Conservation (phyloP, 2,113 vertebrate species). For the Sardina pilchardus region DNA sequence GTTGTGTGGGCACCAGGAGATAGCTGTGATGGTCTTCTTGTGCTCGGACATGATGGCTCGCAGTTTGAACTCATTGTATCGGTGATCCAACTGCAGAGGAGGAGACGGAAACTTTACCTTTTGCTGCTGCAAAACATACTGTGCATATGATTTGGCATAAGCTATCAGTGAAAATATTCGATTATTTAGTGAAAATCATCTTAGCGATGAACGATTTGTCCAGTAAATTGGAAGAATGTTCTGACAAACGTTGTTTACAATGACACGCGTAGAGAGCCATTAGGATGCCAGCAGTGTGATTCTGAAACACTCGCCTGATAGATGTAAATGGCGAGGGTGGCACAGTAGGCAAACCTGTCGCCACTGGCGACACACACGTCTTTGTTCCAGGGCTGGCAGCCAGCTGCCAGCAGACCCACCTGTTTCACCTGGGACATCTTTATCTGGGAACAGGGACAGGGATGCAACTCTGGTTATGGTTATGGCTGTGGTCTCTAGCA, state of each 20-base stretch:
- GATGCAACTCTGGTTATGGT: too few species aligned
- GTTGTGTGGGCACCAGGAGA: conserved; percentile 95
- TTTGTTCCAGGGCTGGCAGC: conserved; percentile 98
- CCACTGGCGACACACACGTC: conserved; percentile 92
- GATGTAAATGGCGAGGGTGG: conserved; percentile 93
- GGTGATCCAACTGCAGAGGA: conserved; percentile 83
- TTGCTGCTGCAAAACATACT: background rate
- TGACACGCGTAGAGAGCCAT: background rate
- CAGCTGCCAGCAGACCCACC: conserved; percentile 91
- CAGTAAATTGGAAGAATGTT: too few species aligned
- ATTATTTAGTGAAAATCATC: background rate
- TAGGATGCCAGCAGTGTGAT: background rate
- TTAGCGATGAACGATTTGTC: too few species aligned
- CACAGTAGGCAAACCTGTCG: conserved; percentile 95
- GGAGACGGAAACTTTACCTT: background rate
- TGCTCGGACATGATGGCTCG: conserved; percentile 96
- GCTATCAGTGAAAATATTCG: background rate
- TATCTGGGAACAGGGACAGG: conserved; percentile 63
- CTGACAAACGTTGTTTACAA: too few species aligned
- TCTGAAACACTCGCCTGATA: conserved; percentile 81
- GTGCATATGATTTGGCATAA: background rate
- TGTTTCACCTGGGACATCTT: conserved; percentile 95
- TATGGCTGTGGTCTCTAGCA: too few species aligned
- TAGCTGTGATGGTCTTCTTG: conserved; percentile 97
- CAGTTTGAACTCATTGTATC: conserved; percentile 94